phyloP scores from a whole-genome alignment of 2,113 vertebrate species.

The Saguinus imperator region DNA sequence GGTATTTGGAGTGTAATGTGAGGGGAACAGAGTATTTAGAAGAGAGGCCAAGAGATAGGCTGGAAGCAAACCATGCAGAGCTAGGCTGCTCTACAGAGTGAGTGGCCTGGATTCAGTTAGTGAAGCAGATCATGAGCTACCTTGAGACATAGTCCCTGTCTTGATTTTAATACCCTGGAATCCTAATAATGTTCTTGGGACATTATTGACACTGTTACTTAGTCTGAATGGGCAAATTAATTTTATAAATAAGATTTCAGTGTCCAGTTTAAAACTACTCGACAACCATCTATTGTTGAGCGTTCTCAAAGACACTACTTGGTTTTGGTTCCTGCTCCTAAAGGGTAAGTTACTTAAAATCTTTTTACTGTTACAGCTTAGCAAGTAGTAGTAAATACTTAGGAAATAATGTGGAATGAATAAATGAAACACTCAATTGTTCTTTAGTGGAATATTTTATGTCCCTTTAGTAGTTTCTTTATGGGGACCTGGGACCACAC shows the following conservation, averaged over 20 bases:
- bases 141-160: background rate
- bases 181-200: background rate
- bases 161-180: background rate
- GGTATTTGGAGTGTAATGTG: background rate
- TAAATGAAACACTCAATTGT: background rate
- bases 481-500: background rate
- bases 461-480: background rate
- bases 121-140: background rate
- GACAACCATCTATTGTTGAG: background rate
- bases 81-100: background rate
- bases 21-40: background rate
- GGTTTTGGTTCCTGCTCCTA: background rate
- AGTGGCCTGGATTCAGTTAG: background rate
- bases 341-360: background rate
- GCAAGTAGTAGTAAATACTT: background rate
- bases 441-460: background rate
- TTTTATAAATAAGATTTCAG: slow-evolving; percentile 10
- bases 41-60: background rate
- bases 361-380: background rate
- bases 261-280: background rate
- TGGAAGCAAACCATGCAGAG: background rate
- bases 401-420: slow-evolving; percentile 1
- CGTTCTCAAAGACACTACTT: background rate
- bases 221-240: background rate
- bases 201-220: background rate